These are phyloP conservation scores for Yponomeuta cagnagella DNA, from an alignment of 2,888 invertebrate species.

Conservation along the genomic window DNA sequence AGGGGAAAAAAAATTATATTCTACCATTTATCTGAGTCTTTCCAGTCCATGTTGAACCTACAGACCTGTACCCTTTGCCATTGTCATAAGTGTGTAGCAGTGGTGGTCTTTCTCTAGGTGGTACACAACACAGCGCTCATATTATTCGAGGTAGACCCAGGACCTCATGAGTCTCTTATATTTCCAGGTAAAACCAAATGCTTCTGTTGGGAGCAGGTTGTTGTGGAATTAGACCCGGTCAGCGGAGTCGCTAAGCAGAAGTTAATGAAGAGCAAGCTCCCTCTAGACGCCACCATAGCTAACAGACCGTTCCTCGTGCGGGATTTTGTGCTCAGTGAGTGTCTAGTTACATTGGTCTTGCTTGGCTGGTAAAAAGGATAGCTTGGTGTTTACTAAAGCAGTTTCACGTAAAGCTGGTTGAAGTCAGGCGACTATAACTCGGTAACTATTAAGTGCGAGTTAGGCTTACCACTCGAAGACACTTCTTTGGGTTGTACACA, in stretches of 20 bases:
- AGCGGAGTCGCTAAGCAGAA: constrained; percentile 45
- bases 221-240: constrained; percentile 34
- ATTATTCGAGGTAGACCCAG: too few species aligned
- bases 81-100: too few species aligned
- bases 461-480: too few species aligned
- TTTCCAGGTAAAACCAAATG: constrained; percentile 41
- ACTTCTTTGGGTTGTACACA: too few species aligned
- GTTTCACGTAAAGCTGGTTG: too few species aligned
- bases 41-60: neutral
- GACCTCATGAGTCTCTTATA: neutral
- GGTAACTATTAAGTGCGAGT: too few species aligned
- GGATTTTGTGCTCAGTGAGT: constrained; percentile 76
- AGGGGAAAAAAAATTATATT: neutral
- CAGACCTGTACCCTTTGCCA: too few species aligned
- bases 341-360: neutral
- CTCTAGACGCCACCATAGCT: constrained; percentile 66
- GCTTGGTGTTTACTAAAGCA: too few species aligned
- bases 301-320: constrained; percentile 66
- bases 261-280: constrained; percentile 48
- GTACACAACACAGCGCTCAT: too few species aligned
- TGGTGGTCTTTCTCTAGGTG: too few species aligned
- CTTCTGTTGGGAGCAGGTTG: constrained; percentile 54
- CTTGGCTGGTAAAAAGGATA: too few species aligned
- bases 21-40: neutral
- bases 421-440: too few species aligned